Conservation (phyloP, 1,140 invertebrate genomes). For the Drosophila pseudoananassae region DNA sequence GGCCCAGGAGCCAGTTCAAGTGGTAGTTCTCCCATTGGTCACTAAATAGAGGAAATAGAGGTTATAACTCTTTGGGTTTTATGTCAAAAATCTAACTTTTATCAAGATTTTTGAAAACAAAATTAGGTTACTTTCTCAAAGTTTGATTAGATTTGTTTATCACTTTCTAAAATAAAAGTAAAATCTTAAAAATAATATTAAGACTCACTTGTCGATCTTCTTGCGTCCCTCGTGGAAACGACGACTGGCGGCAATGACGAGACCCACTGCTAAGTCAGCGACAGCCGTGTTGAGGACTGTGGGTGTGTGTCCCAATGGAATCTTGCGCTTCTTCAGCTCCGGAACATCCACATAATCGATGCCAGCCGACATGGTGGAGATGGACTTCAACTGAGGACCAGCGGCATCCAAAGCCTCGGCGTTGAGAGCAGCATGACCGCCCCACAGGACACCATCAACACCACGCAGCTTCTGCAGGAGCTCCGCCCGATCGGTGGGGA, state of each 20-base stretch:
- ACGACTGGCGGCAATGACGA: conserved; percentile 84
- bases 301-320: conserved; percentile 94
- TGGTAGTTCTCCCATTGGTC: conserved; percentile 94
- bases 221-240: conserved; percentile 91
- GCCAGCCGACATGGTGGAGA: conserved; percentile 95
- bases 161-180: not conserved
- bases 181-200: not conserved
- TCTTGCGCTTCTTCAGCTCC: conserved; percentile 88
- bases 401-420: conserved; percentile 88
- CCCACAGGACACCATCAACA: conserved; percentile 88
- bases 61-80: no score
- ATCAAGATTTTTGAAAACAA: not conserved
- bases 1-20: conserved; percentile 95
- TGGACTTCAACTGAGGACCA: conserved; percentile 91
- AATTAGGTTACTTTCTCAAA: not conserved
- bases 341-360: conserved; percentile 91
- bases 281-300: conserved; percentile 95
- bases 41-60: conserved; percentile 83
- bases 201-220: conserved; percentile 77
- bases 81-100: no score
- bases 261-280: conserved; percentile 92
- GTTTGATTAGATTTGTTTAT: not conserved
- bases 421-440: conserved; percentile 89
- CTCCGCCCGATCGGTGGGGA: conserved; percentile 83
- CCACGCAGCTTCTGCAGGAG: conserved; percentile 87